Conservation (phyloP, 1,140 invertebrate species). For the Lysiphlebus fabarum region DNA sequence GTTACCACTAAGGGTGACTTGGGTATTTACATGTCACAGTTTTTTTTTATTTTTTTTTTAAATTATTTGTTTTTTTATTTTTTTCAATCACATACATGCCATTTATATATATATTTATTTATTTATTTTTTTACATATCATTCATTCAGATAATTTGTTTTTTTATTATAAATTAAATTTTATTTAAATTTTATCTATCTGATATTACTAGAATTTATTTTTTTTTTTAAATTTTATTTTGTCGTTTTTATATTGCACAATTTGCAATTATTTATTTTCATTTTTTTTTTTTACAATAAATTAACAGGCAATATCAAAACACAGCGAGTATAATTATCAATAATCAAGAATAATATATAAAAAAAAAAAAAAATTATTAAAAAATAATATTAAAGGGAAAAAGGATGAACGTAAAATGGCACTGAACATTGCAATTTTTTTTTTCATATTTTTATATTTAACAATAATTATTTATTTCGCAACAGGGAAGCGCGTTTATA, state of each 20-base stretch:
- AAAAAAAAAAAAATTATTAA: too few relatives aligned
- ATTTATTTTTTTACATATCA: conserved; percentile 17
- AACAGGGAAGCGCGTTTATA: too few relatives aligned
- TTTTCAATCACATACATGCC: conserved; percentile 27
- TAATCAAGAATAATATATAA: too few relatives aligned
- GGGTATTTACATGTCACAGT: conserved; percentile 46
- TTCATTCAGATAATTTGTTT: conserved; percentile 17
- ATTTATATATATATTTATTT: conserved; percentile 31
- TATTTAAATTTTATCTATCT: conserved; percentile 49
- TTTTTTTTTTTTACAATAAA: conserved; percentile 55
- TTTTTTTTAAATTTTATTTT: not conserved
- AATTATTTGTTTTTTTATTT: conserved; percentile 9
- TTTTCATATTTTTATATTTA: too few relatives aligned
- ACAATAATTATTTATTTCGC: too few relatives aligned
- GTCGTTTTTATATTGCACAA: not conserved
- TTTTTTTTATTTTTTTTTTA: conserved; percentile 21
- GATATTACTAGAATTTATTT: conserved; percentile 32
- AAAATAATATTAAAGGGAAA: too few relatives aligned
- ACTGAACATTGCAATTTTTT: too few relatives aligned
- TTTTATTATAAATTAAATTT: conserved; percentile 37
- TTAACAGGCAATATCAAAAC: conserved; percentile 32
- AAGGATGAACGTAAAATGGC: too few relatives aligned
- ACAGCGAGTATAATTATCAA: not conserved
- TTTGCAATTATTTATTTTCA: conserved; percentile 29
- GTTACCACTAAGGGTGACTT: conserved; percentile 40